Evolutionary conservation across 2,888 invertebrate genomes (phyloP).

Genomic region (Epistrophe eligans): DNA sequence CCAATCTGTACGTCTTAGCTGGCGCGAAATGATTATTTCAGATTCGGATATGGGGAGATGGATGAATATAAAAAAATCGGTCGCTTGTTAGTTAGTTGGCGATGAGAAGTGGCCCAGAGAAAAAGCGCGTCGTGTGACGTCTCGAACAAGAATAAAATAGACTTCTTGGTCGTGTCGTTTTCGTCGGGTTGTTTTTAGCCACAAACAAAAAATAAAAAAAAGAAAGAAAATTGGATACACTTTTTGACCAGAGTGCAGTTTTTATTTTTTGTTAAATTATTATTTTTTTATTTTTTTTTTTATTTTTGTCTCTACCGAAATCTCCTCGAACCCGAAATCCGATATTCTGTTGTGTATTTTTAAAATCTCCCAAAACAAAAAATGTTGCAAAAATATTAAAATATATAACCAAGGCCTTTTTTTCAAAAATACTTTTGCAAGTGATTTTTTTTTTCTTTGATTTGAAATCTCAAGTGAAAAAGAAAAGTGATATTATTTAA

Average conservation of each 20-base stretch:
- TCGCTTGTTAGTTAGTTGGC: slow-evolving; percentile 73
- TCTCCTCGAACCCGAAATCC: slow-evolving; percentile 65
- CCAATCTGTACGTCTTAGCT: slow-evolving; percentile 47
- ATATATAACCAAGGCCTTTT: background rate
- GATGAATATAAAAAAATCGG: slow-evolving; percentile 56
- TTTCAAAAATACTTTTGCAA: slow-evolving; percentile 8
- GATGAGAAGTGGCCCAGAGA: slow-evolving; percentile 73
- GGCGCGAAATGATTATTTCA: slow-evolving; percentile 72
- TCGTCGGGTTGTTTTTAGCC: slow-evolving; percentile 74
- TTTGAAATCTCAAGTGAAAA: slow-evolving; percentile 21
- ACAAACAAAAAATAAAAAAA: slow-evolving; percentile 2
- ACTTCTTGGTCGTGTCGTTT: slow-evolving; percentile 44
- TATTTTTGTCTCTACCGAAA: slow-evolving; percentile 33
- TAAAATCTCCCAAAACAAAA: background rate
- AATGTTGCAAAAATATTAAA: slow-evolving; percentile 23
- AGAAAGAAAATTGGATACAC: background rate
- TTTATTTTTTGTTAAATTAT: slow-evolving; percentile 35
- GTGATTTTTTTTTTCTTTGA: slow-evolving; percentile 28
- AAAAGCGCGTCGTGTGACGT: slow-evolving; percentile 75
- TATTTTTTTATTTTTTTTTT: slow-evolving; percentile 22
- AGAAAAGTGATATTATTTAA: slow-evolving; percentile 14
- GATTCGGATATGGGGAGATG: slow-evolving; percentile 68
- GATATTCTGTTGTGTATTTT: slow-evolving; percentile 36
- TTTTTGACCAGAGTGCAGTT: slow-evolving; percentile 48
- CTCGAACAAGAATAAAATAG: slow-evolving; percentile 62